Evolutionary conservation across 2,113 vertebrate species (phyloP), one percentile per base, ranked within the genome.

Genomic region (Stegastes partitus): DNA sequence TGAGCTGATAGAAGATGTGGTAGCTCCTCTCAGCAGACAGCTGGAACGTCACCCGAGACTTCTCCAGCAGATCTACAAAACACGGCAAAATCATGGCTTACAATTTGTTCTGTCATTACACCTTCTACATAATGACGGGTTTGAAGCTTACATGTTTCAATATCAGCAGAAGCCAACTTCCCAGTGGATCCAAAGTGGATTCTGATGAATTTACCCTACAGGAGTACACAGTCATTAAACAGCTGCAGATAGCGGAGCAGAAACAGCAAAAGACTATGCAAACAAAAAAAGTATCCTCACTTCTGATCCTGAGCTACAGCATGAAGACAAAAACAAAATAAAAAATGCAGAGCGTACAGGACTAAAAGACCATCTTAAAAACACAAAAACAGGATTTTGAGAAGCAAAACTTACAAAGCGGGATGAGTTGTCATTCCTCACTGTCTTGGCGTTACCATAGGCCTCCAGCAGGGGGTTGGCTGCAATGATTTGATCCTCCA

Each of bases 111-210:
- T 65, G 26, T n/a, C 4, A 42, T 65, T 5, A 72, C 45, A 64
- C 9, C 19, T 19, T 78, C 22, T 57, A 14, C 34, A 49, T 31
- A 44, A 68, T 11, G 2, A 58, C 2, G 9, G 23, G n/a, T 0
- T 25, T 19, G 8, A 49, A 11, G 18, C 96, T 95, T 94, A 98
- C 97, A 98, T 57, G 97, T 98, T 93, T 98, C 97, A 93, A 98
- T 98, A 85, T 99, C 97, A 77, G 97, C 97, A 85, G 97, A 99
- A 85, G 97, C 94, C 94, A 99, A 89, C 78, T 98, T 99, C 81
- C 97, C 97, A 28, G 97, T 97, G 25, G 96, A 77, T 0, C 93
- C 96, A 83, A 98, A 98, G 72, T 98, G 97, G 84, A 97, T 97
- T 91, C 97, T 95, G 93, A 98, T 98, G 82, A 97, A 98, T 94